Conservation (phyloP, 2,113 vertebrate genomes). For the Melanerpes formicivorus region DNA sequence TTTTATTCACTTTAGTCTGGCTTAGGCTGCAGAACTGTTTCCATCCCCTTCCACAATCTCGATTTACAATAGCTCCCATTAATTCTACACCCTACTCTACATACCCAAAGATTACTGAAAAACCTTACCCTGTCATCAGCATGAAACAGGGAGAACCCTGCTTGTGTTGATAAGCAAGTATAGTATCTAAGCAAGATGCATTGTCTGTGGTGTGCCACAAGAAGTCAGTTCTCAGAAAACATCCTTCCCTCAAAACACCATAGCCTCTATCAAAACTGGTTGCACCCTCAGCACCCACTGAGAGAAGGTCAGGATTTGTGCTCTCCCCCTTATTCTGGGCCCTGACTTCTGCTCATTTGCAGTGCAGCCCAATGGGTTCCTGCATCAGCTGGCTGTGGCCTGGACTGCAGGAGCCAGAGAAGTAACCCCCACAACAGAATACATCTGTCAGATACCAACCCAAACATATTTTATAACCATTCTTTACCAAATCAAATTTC, state of each 20-base stretch:
- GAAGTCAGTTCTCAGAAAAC: neutral
- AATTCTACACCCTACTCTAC: neutral
- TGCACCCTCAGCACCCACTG: neutral
- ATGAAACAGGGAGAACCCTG: neutral
- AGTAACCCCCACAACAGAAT: neutral
- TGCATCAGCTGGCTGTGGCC: neutral
- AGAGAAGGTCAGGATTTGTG: rapidly evolving
- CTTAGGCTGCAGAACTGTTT: neutral
- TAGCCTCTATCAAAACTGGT: neutral
- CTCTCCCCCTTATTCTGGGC: neutral
- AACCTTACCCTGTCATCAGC: neutral
- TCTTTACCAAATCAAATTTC: neutral
- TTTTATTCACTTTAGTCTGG: neutral
- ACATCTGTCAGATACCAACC: neutral
- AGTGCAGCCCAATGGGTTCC: neutral
- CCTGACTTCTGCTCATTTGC: rapidly evolving
- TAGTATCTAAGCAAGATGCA: neutral
- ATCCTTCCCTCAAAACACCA: neutral
- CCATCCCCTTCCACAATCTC: neutral
- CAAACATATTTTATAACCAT: neutral
- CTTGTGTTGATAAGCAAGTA: neutral
- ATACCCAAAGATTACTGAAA: neutral
- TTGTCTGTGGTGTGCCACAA: neutral
- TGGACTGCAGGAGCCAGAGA: neutral
- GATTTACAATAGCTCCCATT: neutral